A percentile compares a stretch with the other conserved stretches of the same genome.
Evolutionary conservation across 2,888 invertebrate species (phyloP).

Genomic region (Acrobasis consociella): DNA sequence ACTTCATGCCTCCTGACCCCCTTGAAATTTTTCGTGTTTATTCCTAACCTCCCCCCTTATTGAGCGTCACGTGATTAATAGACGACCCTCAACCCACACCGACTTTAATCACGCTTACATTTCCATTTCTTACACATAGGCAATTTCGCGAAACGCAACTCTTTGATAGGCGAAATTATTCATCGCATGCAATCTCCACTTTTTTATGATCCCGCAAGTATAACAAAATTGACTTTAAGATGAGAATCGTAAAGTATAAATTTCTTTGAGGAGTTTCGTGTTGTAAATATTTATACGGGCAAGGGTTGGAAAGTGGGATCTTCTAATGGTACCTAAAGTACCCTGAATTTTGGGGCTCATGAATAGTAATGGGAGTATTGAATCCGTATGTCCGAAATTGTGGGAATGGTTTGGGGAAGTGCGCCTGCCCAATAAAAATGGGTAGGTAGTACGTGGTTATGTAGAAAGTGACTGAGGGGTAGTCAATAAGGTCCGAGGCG

Average conservation of each 20-base stretch:
- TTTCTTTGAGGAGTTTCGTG: slow-evolving; percentile 44
- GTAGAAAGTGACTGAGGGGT: background rate
- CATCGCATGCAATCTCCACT: slow-evolving; percentile 27
- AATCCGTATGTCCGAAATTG: slow-evolving; percentile 23
- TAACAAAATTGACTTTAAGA: slow-evolving; percentile 42
- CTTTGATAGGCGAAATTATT: slow-evolving; percentile 21
- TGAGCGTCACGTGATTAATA: too few relatives aligned
- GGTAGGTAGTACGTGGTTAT: slow-evolving; percentile 3
- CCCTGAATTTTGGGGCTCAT: slow-evolving; percentile 39
- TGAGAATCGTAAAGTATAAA: slow-evolving; percentile 48
- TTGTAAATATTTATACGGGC: slow-evolving; percentile 61
- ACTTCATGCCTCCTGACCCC: too few relatives aligned
- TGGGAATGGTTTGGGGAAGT: slow-evolving; percentile 6
- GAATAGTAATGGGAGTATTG: slow-evolving; percentile 51
- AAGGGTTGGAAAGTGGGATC: slow-evolving; percentile 55
- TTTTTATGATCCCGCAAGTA: slow-evolving; percentile 20
- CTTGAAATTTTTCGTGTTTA: too few relatives aligned
- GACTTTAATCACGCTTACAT: slow-evolving; percentile 13
- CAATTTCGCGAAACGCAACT: slow-evolving; percentile 8
- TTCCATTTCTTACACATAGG: slow-evolving; percentile 15
- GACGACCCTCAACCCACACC: background rate
- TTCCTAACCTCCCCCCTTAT: too few relatives aligned
- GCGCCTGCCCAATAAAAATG: slow-evolving; percentile 7
- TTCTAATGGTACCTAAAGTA: slow-evolving; percentile 57
- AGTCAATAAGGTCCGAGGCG: background rate